Percentiles rank a stretch among this genome's conserved stretches.
phyloP scores from a whole-genome alignment of 2,888 invertebrate species.

The Diarsia dahlii region DNA sequence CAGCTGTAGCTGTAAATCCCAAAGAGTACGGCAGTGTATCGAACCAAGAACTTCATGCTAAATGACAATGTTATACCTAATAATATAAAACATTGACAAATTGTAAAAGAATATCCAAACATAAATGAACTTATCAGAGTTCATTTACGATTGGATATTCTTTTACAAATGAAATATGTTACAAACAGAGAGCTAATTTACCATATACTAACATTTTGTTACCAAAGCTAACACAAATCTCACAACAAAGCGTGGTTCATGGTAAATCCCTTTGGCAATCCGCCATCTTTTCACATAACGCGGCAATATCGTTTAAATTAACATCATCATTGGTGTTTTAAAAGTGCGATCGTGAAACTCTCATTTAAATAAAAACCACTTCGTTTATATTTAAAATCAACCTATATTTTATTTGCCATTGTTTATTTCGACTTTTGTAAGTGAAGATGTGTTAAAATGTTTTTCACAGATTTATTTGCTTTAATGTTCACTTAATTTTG shows the following conservation, averaged over 20 bases:
- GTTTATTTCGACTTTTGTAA: conserved; percentile 46
- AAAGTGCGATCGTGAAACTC: conserved; percentile 65
- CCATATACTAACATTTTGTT: conserved; percentile 58
- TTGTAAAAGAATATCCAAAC: too few relatives aligned
- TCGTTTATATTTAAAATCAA: conserved; percentile 55
- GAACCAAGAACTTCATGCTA: not conserved
- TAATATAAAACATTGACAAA: too few relatives aligned
- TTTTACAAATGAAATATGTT: conserved; percentile 15
- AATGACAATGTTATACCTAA: not conserved
- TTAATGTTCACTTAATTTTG: conserved; percentile 17
- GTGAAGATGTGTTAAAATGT: conserved; percentile 24
- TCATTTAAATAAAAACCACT: conserved; percentile 62
- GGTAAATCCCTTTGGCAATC: conserved; percentile 74
- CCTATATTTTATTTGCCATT: conserved; percentile 45
- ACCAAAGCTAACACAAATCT: conserved; percentile 64
- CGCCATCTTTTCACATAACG: conserved; percentile 74
- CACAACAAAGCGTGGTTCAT: conserved; percentile 66
- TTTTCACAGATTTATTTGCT: conserved; percentile 18
- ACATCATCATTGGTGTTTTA: conserved; percentile 73
- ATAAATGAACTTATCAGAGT: not conserved
- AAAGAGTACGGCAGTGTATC: not conserved
- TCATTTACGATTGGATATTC: not conserved
- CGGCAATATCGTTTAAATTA: conserved; percentile 70
- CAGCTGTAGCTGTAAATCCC: not conserved
- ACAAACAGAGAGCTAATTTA: conserved; percentile 42